Evolutionary conservation across 2,888 invertebrate genomes (phyloP).

Genomic region (Macaria liturata): DNA sequence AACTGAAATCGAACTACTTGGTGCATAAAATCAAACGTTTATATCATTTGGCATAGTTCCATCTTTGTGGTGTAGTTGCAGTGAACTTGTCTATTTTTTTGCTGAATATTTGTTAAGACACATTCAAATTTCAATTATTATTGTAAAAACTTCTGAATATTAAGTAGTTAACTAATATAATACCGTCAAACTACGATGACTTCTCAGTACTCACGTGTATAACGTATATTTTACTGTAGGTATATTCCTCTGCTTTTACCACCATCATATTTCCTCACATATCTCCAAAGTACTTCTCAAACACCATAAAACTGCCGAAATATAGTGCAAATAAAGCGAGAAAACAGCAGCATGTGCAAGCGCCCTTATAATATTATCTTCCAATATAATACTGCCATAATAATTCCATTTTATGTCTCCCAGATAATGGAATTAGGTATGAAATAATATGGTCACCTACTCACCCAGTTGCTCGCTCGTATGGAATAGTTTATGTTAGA

Average conservation of each 20-base stretch:
- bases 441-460: slow-evolving; percentile 14
- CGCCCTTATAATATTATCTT: not conserved
- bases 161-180: no score
- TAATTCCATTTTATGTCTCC: slow-evolving; percentile 15
- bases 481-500: slow-evolving; percentile 19
- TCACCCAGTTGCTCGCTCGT: slow-evolving; percentile 18
- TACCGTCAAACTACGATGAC: no score
- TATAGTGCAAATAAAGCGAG: slow-evolving; percentile 1
- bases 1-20: slow-evolving; percentile 34
- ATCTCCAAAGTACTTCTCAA: no score
- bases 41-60: slow-evolving; percentile 38
- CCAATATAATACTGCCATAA: slow-evolving; percentile 5
- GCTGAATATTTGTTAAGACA: no score
- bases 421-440: slow-evolving; percentile 15
- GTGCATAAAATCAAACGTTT: slow-evolving; percentile 37
- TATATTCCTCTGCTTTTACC: no score
- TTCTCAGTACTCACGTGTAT: no score
- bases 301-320: not conserved
- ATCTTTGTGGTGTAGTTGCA: slow-evolving; percentile 30
- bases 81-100: no score
- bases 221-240: no score
- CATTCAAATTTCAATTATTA: no score
- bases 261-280: no score
- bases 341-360: not conserved
- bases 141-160: no score